Evolutionary conservation across 2,888 invertebrate species (phyloP).

Genomic region (Julus scandinavius): DNA sequence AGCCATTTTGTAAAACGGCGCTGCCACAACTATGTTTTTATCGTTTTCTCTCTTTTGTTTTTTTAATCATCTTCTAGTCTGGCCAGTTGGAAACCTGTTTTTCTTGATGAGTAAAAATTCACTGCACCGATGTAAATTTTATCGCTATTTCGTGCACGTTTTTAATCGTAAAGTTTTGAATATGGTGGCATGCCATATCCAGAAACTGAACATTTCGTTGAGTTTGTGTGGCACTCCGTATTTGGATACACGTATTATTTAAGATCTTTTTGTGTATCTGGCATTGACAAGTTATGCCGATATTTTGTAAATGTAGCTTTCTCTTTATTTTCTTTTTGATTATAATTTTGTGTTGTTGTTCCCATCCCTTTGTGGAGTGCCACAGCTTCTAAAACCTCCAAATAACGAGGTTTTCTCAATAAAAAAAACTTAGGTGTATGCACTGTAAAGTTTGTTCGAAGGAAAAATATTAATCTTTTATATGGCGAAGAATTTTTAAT

Average conservation of each 20-base stretch:
- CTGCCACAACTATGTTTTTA: neutral
- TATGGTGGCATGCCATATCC: neutral
- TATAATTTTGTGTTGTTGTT: neutral
- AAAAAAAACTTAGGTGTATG: slow-evolving; percentile 13
- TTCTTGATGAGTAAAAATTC: neutral
- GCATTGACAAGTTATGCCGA: neutral
- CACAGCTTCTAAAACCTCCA: neutral
- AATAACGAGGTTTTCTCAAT: neutral
- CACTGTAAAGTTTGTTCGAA: slow-evolving; percentile 20
- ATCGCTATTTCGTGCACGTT: neutral
- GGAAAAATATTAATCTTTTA: slow-evolving; percentile 33
- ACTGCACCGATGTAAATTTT: neutral
- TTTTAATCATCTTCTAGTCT: slow-evolving; percentile 1
- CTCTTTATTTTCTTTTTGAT: neutral
- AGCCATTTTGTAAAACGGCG: neutral
- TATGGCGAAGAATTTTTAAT: slow-evolving; percentile 27
- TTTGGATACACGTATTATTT: neutral
- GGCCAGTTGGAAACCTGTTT: neutral
- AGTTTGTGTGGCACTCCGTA: neutral
- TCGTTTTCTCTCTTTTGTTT: neutral
- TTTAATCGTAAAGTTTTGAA: neutral
- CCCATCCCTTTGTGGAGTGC: neutral
- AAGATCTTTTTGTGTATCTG: neutral
- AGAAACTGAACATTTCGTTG: neutral
- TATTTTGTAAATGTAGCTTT: neutral